A percentile compares a stretch with the other conserved stretches of the same genome.
These are phyloP conservation scores for Daubentonia madagascariensis DNA, from an alignment of 2,113 vertebrate species.

Conservation along the genomic window DNA sequence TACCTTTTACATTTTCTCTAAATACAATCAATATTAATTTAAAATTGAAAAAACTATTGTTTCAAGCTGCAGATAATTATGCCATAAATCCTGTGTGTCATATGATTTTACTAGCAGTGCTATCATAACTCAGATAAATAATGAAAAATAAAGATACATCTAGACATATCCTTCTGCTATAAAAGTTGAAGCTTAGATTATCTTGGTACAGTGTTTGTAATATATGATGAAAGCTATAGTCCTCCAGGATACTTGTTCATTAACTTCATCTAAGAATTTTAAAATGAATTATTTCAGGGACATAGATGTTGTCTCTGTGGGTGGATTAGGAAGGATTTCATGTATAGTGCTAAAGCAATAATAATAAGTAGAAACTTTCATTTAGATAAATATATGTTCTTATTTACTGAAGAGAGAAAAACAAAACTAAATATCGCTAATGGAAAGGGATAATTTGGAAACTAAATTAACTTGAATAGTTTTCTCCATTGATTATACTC, in stretches of 20 bases:
- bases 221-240: neutral
- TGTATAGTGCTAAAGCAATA: neutral
- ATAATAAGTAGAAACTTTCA: neutral
- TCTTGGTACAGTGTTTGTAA: neutral
- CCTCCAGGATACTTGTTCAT: neutral
- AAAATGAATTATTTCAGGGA: neutral
- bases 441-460: neutral
- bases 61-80: neutral
- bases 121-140: neutral
- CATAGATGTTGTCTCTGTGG: neutral
- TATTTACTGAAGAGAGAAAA: neutral
- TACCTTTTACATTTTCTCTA: neutral
- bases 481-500: neutral
- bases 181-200: neutral
- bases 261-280: neutral
- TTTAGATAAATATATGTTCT: neutral
- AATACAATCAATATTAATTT: neutral
- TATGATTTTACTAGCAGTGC: neutral
- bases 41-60: neutral
- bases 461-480: neutral
- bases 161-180: neutral
- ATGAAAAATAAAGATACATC: neutral
- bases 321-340: neutral
- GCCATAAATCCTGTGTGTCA: neutral
- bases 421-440: neutral